Evolutionary conservation across 2,888 invertebrate genomes (phyloP).

Genomic region (Nymphalis c-album): DNA sequence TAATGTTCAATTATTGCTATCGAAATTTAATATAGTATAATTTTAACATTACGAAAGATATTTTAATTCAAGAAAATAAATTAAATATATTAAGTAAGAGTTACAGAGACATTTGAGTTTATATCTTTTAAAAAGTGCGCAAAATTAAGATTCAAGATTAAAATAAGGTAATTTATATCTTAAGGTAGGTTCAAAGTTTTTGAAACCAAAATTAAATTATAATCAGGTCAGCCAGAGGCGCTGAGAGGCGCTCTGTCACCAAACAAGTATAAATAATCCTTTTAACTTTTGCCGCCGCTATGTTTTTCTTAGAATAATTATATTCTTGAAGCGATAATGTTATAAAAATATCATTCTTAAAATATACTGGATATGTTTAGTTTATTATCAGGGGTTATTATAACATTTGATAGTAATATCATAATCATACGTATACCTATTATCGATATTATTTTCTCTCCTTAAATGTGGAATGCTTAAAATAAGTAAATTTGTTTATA

Average conservation of each 20-base stretch:
- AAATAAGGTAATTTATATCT: conserved; percentile 38
- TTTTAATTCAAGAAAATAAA: no score
- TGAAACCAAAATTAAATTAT: conserved; percentile 67
- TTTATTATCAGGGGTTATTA: neutral
- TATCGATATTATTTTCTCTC: no score
- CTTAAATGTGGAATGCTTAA: no score
- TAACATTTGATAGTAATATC: neutral
- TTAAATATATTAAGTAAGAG: no score
- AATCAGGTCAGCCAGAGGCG: conserved; percentile 64
- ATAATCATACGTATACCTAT: no score
- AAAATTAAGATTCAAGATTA: conserved; percentile 35
- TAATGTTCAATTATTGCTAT: neutral
- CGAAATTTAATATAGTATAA: neutral
- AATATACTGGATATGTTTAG: neutral
- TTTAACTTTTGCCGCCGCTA: conserved; percentile 49
- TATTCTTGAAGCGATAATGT: conserved; percentile 13
- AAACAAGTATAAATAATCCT: conserved; percentile 66
- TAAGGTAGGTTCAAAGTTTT: conserved; percentile 38
- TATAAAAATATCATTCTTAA: neutral
- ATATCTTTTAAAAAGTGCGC: conserved; percentile 5
- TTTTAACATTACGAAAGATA: neutral
- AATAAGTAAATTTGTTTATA: neutral
- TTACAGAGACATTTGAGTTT: no score
- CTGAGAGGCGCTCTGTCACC: conserved; percentile 57
- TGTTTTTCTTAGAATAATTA: conserved; percentile 15